Percentiles rank a stretch among this genome's conserved stretches.
These are phyloP conservation scores for Caprella mutica DNA, from an alignment of 2,888 invertebrate genomes.

Conservation along the genomic window DNA sequence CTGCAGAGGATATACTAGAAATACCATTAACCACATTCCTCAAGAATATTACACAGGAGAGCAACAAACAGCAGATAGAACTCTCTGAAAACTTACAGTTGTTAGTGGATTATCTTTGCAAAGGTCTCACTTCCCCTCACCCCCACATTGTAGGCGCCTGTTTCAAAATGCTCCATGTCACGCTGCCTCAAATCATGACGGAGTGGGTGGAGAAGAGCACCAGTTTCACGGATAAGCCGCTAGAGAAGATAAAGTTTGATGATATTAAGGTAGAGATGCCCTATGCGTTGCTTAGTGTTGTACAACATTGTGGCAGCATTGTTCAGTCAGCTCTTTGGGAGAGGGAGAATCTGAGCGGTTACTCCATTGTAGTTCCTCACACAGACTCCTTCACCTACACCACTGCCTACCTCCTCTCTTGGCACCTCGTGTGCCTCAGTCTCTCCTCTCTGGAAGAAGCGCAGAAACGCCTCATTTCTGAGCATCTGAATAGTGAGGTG, in stretches of 20 bases:
- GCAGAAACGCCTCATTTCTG: neutral
- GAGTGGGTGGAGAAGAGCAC: too few species aligned
- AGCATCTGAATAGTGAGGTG: constrained; percentile 6
- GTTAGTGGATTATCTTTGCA: constrained; percentile 2
- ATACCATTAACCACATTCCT: too few species aligned
- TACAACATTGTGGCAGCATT: constrained; percentile 7
- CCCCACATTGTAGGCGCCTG: neutral
- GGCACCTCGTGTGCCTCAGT: constrained; percentile 36
- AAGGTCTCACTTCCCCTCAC: neutral
- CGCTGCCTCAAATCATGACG: neutral
- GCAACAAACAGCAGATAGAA: too few species aligned
- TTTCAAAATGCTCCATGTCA: neutral
- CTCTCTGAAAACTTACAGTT: too few species aligned
- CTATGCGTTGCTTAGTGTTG: neutral
- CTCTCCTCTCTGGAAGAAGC: too few species aligned
- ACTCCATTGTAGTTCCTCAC: constrained; percentile 13
- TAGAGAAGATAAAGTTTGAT: neutral
- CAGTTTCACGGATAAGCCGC: neutral
- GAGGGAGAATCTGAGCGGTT: constrained; percentile 12
- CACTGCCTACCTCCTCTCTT: constrained; percentile 34
- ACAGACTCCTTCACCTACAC: constrained; percentile 17
- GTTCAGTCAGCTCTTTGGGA: constrained; percentile 17
- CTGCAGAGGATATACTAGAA: too few species aligned
- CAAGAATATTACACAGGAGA: too few species aligned
- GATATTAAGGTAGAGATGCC: neutral